Evolutionary conservation across 2,888 invertebrate species (phyloP).

Genomic region (Eumacrocentrus americanus): DNA sequence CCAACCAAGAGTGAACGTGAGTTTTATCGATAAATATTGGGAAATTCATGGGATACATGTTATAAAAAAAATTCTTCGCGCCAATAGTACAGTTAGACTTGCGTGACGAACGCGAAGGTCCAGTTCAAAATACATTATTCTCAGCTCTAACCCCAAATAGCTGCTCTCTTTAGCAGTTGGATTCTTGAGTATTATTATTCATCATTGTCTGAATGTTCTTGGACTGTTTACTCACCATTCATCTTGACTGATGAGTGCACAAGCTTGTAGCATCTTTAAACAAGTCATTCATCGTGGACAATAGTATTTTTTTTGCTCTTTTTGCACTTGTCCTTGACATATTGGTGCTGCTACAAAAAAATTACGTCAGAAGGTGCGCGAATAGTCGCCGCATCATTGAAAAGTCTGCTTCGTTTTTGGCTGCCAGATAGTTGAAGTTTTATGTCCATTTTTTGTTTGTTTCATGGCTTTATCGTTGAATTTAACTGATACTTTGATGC

Average conservation of each 20-base stretch:
- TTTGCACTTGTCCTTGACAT: slow-evolving; percentile 41
- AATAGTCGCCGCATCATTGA: slow-evolving; percentile 5
- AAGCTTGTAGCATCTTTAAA: background rate
- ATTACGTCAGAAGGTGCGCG: slow-evolving; percentile 39
- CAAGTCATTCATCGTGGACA: slow-evolving; percentile 5
- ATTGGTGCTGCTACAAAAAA: slow-evolving; percentile 38
- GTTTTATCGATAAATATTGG: slow-evolving; percentile 37
- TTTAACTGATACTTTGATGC: background rate
- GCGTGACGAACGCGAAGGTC: background rate
- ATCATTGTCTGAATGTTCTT: background rate
- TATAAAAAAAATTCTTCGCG: background rate
- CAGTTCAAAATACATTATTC: background rate
- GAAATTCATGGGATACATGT: background rate
- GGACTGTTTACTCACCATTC: background rate
- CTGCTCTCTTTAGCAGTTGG: background rate
- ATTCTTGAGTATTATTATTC: background rate
- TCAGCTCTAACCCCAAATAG: slow-evolving; percentile 11
- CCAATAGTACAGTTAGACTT: background rate
- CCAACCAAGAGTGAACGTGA: slow-evolving; percentile 56
- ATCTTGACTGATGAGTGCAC: too few relatives aligned
- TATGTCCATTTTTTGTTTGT: background rate
- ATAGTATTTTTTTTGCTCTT: slow-evolving; percentile 17
- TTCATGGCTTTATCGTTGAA: slow-evolving; percentile 15
- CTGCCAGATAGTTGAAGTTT: slow-evolving; percentile 1
- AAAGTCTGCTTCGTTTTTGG: background rate